Base-by-base conservation (phyloP, 2,888 invertebrate species). In the Ischnura elegans region DNA sequence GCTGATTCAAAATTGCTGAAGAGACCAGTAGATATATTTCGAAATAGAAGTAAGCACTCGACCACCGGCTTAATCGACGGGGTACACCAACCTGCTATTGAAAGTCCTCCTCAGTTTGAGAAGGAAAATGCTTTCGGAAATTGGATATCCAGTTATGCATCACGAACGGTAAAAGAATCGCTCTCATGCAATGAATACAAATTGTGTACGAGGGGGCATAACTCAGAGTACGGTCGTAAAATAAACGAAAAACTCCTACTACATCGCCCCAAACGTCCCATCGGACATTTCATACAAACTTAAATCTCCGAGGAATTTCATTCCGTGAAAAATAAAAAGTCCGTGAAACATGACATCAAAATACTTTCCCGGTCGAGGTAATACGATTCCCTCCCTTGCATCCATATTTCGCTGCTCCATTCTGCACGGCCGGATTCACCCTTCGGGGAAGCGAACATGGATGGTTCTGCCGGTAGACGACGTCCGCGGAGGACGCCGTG, bases 351-450 rank as follows among this genome's bases (percentile, higher is more conserved):
- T 61, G 61, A 61, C 55, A 43, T 61, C 90, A 55, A 90, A 90
- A 90, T 90, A 90, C 90, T 90, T 90, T 66, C 90, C n/a, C 90
- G 61, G 43, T 8, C 36, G 42, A 43, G 61, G 90, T 61, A 90
- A 90, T 42, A 21, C 90, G 90, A 61, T 90, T 55, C 61, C 90
- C 36, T 61, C 43, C n/a, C 61, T 36, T 25, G 43, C 43, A 42
- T 90, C 61, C 66, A n/a, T 66, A 21, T 90, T 90, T 61, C n/a
- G 45, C 86, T 45, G 45, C 86, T 45, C 46, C 55, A 55, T 43
- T 42, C 76, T 36, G 76, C 76, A 76, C n/a, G 25, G 61, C 61
- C n/a, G n/a, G n/a, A 61, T 21, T 36, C 10, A n/a, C n/a, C 36
- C 76, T 76, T 76, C 76, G 76, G 76, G 76, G 76, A 76, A 76